These are phyloP conservation scores for Sakesphorus luctuosus DNA, from an alignment of 2,113 vertebrate species.

Conservation along the genomic window DNA sequence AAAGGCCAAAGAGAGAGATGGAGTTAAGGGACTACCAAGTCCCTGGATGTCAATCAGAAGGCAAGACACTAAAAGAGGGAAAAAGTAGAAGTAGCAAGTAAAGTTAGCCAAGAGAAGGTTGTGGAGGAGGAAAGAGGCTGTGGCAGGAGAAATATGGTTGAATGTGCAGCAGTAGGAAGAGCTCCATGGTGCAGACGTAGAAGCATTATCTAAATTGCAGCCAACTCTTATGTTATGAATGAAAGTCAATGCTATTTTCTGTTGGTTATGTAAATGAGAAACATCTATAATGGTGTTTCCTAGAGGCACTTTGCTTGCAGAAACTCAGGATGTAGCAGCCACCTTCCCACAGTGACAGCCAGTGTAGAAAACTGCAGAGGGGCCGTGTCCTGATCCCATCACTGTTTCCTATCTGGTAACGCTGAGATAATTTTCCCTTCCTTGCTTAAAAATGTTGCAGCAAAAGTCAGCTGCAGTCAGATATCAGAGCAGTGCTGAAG, in stretches of 20 bases:
- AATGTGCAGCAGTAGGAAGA: not conserved
- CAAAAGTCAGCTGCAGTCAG: not conserved
- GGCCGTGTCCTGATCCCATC: not conserved
- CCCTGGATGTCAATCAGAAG: not conserved
- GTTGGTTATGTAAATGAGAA: slow-evolving; percentile 14
- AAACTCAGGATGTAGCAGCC: not conserved
- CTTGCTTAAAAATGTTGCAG: not conserved
- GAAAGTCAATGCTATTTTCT: not conserved
- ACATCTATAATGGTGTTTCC: not conserved
- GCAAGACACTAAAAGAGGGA: not conserved
- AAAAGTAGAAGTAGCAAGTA: not conserved
- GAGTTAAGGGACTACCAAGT: not conserved
- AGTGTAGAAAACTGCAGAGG: not conserved
- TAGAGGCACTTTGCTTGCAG: not conserved
- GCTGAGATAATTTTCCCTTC: not conserved
- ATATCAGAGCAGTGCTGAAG: not conserved
- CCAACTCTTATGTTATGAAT: not conserved
- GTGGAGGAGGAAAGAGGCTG: not conserved
- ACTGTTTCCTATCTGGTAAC: not conserved
- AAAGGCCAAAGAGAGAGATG: not conserved
- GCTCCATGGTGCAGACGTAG: not conserved
- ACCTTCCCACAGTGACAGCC: slow-evolving; percentile 18
- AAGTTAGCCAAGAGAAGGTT: not conserved
- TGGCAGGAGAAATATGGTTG: not conserved
- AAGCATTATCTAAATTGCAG: not conserved